These are phyloP conservation scores for Orestias chungarensis DNA, from an alignment of 2,797 vertebrate genomes.

Conservation along the genomic window DNA sequence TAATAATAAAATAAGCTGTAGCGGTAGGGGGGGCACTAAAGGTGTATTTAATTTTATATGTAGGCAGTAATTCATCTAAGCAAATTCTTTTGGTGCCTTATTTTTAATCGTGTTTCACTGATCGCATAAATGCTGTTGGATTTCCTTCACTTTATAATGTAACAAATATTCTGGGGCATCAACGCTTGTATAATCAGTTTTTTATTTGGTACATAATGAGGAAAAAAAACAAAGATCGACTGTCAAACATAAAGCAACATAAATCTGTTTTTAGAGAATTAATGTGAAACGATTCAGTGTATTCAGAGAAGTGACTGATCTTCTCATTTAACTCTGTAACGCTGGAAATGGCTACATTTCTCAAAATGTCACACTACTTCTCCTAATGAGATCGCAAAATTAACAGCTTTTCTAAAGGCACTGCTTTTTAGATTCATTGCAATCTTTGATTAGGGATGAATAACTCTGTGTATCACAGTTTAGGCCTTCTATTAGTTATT, in stretches of 20 bases:
- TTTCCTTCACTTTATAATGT: background rate
- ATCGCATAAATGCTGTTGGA: background rate
- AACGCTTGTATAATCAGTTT: background rate
- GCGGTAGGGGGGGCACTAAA: no score
- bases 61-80: background rate
- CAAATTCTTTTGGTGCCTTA: background rate
- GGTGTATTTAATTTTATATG: background rate
- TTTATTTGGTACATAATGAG: background rate
- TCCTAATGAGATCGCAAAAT: background rate
- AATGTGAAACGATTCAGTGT: background rate
- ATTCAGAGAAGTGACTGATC: background rate
- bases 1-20: constrained; percentile 22
- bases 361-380: background rate
- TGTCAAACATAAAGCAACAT: background rate
- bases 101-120: constrained; percentile 1
- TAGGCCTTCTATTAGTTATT: background rate
- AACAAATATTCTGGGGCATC: background rate
- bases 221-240: no score
- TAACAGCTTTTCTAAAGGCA: background rate
- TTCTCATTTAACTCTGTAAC: background rate
- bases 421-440: background rate
- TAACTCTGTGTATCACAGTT: background rate
- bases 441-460: background rate
- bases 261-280: background rate
- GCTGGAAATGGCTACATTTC: background rate